Evolutionary conservation across 2,888 invertebrate species (phyloP).

Genomic region (Athripsodes cinereus): DNA sequence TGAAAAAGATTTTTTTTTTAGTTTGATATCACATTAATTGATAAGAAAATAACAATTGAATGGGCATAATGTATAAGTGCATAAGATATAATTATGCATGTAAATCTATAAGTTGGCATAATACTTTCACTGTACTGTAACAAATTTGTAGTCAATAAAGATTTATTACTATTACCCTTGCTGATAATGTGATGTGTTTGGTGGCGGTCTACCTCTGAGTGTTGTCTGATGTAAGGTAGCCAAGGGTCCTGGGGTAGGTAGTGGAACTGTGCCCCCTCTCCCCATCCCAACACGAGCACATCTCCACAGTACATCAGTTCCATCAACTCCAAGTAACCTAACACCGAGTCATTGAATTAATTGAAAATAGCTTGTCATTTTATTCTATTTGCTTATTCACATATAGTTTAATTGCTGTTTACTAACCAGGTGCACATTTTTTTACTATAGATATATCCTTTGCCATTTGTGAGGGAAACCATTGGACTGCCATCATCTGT

Average conservation of each 20-base stretch:
- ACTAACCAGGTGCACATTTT: conserved; percentile 70
- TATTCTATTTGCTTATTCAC: not conserved
- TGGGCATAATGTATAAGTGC: too few species aligned
- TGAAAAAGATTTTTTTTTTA: too few species aligned
- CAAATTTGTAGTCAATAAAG: too few species aligned
- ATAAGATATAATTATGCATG: too few species aligned
- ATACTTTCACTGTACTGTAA: too few species aligned
- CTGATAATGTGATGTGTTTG: conserved; percentile 24
- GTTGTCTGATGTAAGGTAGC: conserved; percentile 35
- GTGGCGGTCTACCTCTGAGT: conserved; percentile 30
- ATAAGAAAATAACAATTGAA: too few species aligned
- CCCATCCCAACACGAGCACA: conserved; percentile 32
- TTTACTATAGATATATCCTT: conserved; percentile 76
- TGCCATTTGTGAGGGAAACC: conserved; percentile 77
- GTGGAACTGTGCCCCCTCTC: conserved; percentile 38
- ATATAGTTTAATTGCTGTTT: conserved; percentile 2
- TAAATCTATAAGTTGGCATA: too few species aligned
- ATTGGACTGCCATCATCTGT: conserved; percentile 74
- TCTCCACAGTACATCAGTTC: conserved; percentile 41
- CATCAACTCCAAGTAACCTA: conserved; percentile 46
- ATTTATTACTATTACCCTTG: too few species aligned
- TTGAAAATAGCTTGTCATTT: conserved; percentile 11
- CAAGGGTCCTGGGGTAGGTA: conserved; percentile 33
- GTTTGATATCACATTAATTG: too few species aligned
- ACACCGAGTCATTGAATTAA: conserved; percentile 3